Base-by-base conservation (phyloP, 2,888 invertebrate genomes). In the Chloroclysta siterata region DNA sequence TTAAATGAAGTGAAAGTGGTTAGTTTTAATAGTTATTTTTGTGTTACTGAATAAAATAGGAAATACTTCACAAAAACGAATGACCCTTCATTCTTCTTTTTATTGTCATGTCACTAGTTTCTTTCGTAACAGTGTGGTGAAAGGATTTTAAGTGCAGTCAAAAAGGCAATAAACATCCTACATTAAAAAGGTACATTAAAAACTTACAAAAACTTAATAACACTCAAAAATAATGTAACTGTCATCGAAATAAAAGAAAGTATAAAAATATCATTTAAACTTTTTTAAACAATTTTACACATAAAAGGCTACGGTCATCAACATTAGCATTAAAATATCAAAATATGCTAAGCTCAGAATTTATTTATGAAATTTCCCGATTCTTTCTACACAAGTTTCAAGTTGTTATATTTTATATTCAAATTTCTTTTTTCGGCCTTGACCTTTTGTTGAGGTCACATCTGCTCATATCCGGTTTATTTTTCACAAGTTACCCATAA, bases 381-480 rank as follows among this genome's bases (percentile, higher is more conserved):
- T 65, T 51, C 59, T 52, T 56, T 42, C 17, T 13, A 54, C 52
- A 54, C 53, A 36, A 41, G 53, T 61, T 59, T 60, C 14, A 0
- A 15, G 53, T 36, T 50, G 51, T 55, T 60, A 42, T 33, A 60
- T 60, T 64, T 65, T 52, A 69, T 72, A 76, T 80, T 75, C 64
- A 65, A 75, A 76, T 75, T 72, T 69, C 70, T 72, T 65, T 72
- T 70, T 61, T 46, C 70, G 80, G 69, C 80, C 80, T 80, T 80
- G 80, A 78, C 73, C 74, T 71, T 69, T 68, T 65, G 72, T 71
- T 71, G 60, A 69, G 66, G 65, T 68, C 61, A 47, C 52, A 64
- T 54, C 57, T 58, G 61, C 29, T 7, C 22, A 22, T 48, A 59
- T 66, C 55, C 55, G 61, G 58, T 66, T 50, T 58, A 17, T 54